Conservation (phyloP, 2,797 vertebrate species). For the Xyrichtys novacula region DNA sequence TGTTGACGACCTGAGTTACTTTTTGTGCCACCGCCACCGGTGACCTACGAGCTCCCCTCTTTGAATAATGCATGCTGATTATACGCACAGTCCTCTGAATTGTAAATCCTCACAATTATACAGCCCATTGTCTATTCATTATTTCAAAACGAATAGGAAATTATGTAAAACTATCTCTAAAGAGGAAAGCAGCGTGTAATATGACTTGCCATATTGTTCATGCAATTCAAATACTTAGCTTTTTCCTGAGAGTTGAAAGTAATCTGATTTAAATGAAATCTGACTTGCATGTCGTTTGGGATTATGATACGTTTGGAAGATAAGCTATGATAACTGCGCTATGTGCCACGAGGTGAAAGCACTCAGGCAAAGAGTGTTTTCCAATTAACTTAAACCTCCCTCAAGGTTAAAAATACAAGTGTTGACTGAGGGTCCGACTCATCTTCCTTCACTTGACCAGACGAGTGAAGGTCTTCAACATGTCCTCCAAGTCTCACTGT, state of each 20-base stretch:
- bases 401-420: conserved; percentile 78
- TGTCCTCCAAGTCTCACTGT: conserved; percentile 7
- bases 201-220: conserved; percentile 87
- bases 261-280: conserved; percentile 84
- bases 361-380: conserved; percentile 77
- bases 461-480: conserved; percentile 22
- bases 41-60: conserved; percentile 72
- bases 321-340: conserved; percentile 76
- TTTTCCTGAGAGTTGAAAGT: conserved; percentile 79
- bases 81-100: conserved; percentile 84
- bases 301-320: conserved; percentile 80
- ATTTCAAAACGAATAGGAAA: conserved; percentile 86
- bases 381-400: conserved; percentile 77
- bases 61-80: conserved; percentile 84
- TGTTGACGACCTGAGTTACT: conserved; percentile 69
- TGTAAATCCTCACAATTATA: conserved; percentile 87
- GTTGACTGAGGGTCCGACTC: conserved; percentile 63
- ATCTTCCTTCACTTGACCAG: conserved; percentile 47
- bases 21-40: conserved; percentile 64
- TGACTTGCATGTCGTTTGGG: conserved; percentile 77
- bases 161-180: conserved; percentile 89
- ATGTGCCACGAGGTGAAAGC: conserved; percentile 68
- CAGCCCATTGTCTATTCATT: conserved; percentile 89
- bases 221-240: conserved; percentile 87
- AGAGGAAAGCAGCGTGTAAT: conserved; percentile 86